Conservation (phyloP, 2,888 invertebrate species). For the Hyposoter didymator region DNA sequence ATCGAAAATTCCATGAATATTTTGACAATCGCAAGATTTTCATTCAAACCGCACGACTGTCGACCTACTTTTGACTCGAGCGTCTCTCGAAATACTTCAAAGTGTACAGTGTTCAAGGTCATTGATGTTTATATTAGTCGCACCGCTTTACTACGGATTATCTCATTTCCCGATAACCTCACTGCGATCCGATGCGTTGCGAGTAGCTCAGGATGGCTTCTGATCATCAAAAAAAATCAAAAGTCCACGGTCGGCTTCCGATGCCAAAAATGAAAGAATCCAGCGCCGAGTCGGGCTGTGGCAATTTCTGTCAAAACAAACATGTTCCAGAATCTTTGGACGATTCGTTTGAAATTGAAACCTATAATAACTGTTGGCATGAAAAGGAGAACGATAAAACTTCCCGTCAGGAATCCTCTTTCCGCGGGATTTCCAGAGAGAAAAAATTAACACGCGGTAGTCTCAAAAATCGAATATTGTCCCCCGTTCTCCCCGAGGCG, state of each 20-base stretch:
- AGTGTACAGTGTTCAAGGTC: background rate
- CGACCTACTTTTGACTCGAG: background rate
- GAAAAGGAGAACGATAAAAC: background rate
- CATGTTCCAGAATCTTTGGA: background rate
- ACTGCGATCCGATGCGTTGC: background rate
- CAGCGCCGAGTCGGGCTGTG: background rate
- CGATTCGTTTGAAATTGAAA: background rate
- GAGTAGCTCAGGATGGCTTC: background rate
- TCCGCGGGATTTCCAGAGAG: background rate
- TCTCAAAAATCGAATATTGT: slow-evolving; percentile 64
- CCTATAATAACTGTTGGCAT: background rate
- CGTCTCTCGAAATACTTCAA: background rate
- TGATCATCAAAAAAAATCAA: slow-evolving; percentile 5
- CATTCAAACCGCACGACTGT: background rate
- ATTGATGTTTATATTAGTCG: background rate
- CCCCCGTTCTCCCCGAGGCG: slow-evolving; percentile 67
- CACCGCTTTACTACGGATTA: background rate
- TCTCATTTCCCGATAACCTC: slow-evolving; percentile 2
- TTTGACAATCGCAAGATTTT: background rate
- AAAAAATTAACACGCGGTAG: background rate
- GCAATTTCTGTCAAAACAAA: background rate
- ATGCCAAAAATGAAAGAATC: background rate
- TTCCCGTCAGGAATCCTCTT: background rate
- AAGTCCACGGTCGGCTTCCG: background rate
- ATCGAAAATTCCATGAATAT: background rate